These are phyloP conservation scores for Cyrtodaria siliqua DNA, from an alignment of 2,888 invertebrate genomes.

Conservation along the genomic window DNA sequence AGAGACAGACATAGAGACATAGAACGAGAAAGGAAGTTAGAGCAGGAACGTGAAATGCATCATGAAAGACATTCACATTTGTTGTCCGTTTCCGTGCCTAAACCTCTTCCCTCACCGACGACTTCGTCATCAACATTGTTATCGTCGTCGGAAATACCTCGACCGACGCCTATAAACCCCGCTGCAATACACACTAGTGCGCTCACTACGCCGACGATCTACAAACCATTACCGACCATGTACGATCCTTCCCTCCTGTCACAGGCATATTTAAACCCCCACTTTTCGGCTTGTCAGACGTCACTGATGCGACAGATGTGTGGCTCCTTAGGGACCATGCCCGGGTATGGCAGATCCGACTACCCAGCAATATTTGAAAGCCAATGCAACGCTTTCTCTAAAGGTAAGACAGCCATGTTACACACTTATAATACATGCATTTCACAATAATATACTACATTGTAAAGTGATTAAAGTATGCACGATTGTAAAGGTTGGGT, in stretches of 20 bases:
- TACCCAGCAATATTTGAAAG: slow-evolving; percentile 61
- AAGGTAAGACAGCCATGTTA: slow-evolving; percentile 51
- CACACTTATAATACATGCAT: no score
- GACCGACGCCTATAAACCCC: slow-evolving; percentile 76
- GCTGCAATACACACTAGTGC: slow-evolving; percentile 71
- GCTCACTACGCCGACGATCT: slow-evolving; percentile 68
- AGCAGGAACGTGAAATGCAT: slow-evolving; percentile 33
- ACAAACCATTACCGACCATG: slow-evolving; percentile 72
- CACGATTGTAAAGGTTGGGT: no score
- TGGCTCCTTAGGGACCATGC: slow-evolving; percentile 38
- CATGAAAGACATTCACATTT: slow-evolving; percentile 47
- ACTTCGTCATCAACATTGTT: slow-evolving; percentile 17
- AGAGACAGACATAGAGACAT: slow-evolving; percentile 35
- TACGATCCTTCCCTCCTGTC: slow-evolving; percentile 69
- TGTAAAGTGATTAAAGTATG: no score
- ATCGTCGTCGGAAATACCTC: slow-evolving; percentile 52
- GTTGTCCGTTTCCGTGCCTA: slow-evolving; percentile 37
- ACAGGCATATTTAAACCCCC: slow-evolving; percentile 59
- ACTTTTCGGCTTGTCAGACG: slow-evolving; percentile 53
- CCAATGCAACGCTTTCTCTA: slow-evolving; percentile 65
- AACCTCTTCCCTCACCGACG: slow-evolving; percentile 51
- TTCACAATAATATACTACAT: no score
- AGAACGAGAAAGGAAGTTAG: slow-evolving; percentile 39
- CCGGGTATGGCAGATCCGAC: slow-evolving; percentile 54
- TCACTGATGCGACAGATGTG: slow-evolving; percentile 63